A percentile compares a stretch with the other conserved stretches of the same genome.
Conservation (phyloP, 2,797 vertebrate genomes). For the Phalanger gymnotis region DNA sequence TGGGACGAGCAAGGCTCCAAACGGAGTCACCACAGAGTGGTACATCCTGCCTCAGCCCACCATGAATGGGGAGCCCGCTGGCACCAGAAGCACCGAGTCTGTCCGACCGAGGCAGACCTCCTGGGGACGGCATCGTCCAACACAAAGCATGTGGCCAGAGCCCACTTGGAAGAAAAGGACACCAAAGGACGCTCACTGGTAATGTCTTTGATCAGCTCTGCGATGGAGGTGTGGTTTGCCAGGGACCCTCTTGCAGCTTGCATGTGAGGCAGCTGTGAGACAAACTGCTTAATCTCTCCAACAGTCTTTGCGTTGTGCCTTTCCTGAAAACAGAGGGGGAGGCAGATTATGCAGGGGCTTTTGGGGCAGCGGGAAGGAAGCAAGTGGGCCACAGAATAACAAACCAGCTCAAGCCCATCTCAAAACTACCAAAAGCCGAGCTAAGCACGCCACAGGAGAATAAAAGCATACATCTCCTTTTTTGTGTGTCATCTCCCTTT, state of each 20-base stretch:
- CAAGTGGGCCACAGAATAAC: background rate
- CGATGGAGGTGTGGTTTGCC: slow-evolving; percentile 98
- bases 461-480: accelerated
- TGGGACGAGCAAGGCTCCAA: background rate
- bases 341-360: background rate
- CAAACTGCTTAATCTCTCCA: slow-evolving; percentile 99
- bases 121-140: too few species aligned
- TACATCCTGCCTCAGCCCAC: background rate
- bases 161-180: accelerated
- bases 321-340: slow-evolving; percentile 85
- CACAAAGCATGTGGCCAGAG: background rate
- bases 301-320: slow-evolving; percentile 98
- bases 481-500: background rate
- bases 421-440: background rate
- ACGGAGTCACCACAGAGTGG: accelerated
- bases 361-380: background rate
- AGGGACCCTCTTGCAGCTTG: slow-evolving; percentile 96
- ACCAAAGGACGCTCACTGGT: slow-evolving; percentile 89
- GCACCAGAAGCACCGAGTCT: background rate
- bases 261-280: slow-evolving; percentile 98
- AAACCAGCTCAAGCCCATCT: background rate
- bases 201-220: slow-evolving; percentile 97
- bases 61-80: accelerated
- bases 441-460: too few species aligned
- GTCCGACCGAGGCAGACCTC: background rate